Evolutionary conservation across 2,888 invertebrate genomes (phyloP), one percentile per base, ranked within the genome.

Genomic region (Erpobdella octoculata): DNA sequence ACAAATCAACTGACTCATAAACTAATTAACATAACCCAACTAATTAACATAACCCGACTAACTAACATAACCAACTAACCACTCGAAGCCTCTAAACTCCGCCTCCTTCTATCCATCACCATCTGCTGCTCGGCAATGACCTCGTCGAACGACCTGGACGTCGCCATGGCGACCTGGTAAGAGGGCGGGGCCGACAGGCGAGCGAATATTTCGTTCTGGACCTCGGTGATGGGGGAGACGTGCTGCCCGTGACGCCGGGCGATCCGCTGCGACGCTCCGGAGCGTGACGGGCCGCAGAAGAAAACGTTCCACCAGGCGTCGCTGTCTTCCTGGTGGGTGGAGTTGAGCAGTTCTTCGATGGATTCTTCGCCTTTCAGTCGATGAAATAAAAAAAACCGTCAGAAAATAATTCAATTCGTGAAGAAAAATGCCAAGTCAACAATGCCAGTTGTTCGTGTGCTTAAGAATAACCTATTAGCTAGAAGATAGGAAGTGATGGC

Each of bases 161-260:
- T 80, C 5, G 78, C 74, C 81, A 85, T 84, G 38, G 86, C 85
- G 48, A 84, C 84, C 38, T 83, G 81, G 76, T 86, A 86, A 0
- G 84, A 81, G 3, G 86, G 86, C 1, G 86, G 86, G 1, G 82
- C 81, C 8, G 84, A 83, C 53, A 84, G 83, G n/a, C 83, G 78
- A 33, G 84, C 79, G 71, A 84, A 79, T 37, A 83, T 78, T 74
- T 83, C 82, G 3, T 80, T 79, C 71, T 82, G 81, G 38, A 82
- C 71, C 3, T 80, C 78, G 33, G 80, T 80, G 70, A 84, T 78
- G 2, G 82, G 82, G 0, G 81, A 79, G 46, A 79, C 78, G 53
- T 78, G 69, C 18, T 53, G 68, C 5, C 58, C 69, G 6, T 69
- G 48, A 12, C 37, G 31, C 2, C 69, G 53, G n/a, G n/a, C n/a